Percentiles rank a stretch among this genome's conserved stretches.
Evolutionary conservation across 2,113 vertebrate genomes (phyloP).

Genomic region (Crotalus viridis): DNA sequence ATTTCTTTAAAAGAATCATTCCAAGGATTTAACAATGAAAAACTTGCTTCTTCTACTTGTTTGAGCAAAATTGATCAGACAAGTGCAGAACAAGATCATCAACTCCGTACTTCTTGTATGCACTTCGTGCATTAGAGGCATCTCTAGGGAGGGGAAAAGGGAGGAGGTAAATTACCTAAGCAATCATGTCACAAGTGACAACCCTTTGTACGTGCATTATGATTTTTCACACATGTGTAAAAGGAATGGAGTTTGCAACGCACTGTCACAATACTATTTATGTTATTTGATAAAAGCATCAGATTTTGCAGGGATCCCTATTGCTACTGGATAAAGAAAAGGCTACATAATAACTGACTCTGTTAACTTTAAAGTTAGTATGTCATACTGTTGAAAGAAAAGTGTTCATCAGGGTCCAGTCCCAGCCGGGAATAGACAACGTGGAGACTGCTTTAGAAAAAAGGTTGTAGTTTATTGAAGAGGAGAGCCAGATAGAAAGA

Average conservation of each 20-base stretch:
- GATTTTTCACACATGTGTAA: no score
- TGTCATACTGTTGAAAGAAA: not conserved
- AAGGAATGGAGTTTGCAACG: not conserved
- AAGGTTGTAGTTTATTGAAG: no score
- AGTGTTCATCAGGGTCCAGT: no score
- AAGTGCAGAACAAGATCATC: not conserved
- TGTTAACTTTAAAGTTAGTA: not conserved
- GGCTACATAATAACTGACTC: not conserved
- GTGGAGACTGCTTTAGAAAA: no score
- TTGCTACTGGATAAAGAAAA: not conserved
- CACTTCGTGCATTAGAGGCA: not conserved
- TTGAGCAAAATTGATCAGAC: not conserved
- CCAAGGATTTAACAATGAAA: not conserved
- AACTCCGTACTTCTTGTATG: not conserved
- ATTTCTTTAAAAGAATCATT: not conserved
- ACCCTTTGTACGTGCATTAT: no score
- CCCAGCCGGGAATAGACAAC: no score
- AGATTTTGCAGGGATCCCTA: not conserved
- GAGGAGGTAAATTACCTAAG: no score
- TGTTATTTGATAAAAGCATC: not conserved
- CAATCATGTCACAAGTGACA: no score
- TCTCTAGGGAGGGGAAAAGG: no score
- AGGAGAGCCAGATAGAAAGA: no score
- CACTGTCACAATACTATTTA: not conserved
- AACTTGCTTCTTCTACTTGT: not conserved